A percentile compares a stretch with the other conserved stretches of the same genome.
Conservation (phyloP, 2,113 vertebrate species). For the Burhinus oedicnemus region DNA sequence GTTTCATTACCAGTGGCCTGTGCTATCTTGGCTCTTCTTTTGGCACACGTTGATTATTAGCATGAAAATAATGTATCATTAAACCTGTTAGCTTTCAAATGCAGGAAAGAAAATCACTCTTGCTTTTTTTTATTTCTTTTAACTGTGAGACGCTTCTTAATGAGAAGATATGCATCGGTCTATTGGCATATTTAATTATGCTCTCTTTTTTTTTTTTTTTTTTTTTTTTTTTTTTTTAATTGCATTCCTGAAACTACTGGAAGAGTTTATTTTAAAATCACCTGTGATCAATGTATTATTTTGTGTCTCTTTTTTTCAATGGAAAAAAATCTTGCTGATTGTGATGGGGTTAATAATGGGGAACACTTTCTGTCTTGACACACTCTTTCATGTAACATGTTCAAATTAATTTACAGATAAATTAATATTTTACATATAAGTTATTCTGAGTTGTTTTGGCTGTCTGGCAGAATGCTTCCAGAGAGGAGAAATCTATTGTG, state of each 20-base stretch:
- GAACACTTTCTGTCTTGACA: background rate
- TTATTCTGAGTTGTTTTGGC: background rate
- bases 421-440: background rate
- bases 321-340: background rate
- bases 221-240: too few relatives aligned
- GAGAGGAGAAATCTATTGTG: background rate
- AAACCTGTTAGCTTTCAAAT: background rate
- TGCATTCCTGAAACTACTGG: background rate
- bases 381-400: background rate
- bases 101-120: background rate
- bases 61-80: background rate
- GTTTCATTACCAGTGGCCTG: background rate
- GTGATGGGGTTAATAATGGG: background rate
- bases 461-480: background rate
- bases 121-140: background rate
- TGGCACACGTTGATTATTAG: background rate
- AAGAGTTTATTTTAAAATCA: background rate
- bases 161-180: background rate
- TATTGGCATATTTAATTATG: background rate
- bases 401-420: background rate
- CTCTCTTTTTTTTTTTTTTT: background rate
- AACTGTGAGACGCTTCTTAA: background rate
- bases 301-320: background rate
- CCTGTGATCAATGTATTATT: background rate
- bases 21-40: background rate